These are phyloP conservation scores for Ceratina australensis DNA, from an alignment of 1,140 invertebrate species.

Conservation along the genomic window DNA sequence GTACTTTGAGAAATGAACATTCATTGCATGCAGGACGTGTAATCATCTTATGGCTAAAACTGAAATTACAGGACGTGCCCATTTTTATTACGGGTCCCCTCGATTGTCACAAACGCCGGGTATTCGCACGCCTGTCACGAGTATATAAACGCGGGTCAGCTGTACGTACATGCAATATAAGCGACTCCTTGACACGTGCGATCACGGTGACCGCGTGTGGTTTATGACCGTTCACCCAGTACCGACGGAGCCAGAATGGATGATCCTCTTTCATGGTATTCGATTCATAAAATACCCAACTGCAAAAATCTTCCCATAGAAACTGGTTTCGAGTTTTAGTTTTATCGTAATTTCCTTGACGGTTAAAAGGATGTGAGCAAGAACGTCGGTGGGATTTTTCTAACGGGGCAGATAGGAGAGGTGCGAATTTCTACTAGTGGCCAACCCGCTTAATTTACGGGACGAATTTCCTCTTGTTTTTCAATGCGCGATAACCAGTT, in stretches of 20 bases:
- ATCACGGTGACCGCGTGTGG: slow-evolving; percentile 52
- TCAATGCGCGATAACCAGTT: slow-evolving; percentile 41
- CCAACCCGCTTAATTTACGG: slow-evolving; percentile 14
- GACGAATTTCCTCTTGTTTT: slow-evolving; percentile 25
- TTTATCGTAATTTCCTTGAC: not conserved
- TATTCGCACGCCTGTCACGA: not conserved
- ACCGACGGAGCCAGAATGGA: not conserved
- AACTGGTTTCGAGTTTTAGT: not conserved
- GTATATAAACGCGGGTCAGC: not conserved
- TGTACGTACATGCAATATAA: slow-evolving; percentile 12
- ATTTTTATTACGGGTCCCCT: not conserved
- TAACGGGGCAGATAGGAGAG: not conserved
- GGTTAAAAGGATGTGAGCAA: not conserved
- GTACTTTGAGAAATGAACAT: too few species aligned
- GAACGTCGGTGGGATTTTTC: not conserved
- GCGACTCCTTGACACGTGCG: slow-evolving; percentile 36
- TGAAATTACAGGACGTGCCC: too few species aligned
- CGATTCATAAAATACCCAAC: not conserved
- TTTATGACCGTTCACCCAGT: slow-evolving; percentile 54
- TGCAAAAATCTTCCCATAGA: not conserved
- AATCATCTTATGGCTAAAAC: too few species aligned
- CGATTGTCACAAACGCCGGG: not conserved
- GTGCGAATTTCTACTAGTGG: not conserved
- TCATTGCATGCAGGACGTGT: too few species aligned
- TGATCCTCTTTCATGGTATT: not conserved